Percentiles rank a stretch among this genome's conserved stretches.
These are phyloP conservation scores for Euproctis similis DNA, from an alignment of 2,888 invertebrate species.

Conservation along the genomic window DNA sequence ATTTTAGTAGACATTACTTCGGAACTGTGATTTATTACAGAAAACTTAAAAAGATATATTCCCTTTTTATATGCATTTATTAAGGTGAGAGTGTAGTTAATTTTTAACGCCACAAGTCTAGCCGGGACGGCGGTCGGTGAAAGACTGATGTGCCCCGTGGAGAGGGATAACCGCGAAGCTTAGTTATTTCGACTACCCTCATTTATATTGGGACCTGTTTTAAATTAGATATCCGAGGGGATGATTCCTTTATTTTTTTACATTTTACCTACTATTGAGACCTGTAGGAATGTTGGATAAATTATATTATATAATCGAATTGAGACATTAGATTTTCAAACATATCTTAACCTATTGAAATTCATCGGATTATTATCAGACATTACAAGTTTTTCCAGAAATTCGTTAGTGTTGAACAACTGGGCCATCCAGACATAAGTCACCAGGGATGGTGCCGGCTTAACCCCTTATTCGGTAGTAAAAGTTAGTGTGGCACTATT, in stretches of 20 bases:
- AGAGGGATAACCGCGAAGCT: conserved; percentile 51
- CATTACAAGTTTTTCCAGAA: too few species aligned
- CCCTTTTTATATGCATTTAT: too few species aligned
- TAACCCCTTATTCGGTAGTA: too few species aligned
- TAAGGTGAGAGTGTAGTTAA: conserved; percentile 38
- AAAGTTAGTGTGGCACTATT: too few species aligned
- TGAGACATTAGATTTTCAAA: background rate
- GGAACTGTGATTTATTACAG: too few species aligned
- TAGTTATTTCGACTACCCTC: conserved; percentile 68
- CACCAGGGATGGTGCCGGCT: too few species aligned
- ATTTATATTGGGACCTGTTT: conserved; percentile 59
- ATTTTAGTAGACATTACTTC: too few species aligned
- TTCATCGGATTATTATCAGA: too few species aligned
- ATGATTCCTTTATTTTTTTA: conserved; percentile 32
- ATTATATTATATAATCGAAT: background rate
- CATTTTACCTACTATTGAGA: background rate
- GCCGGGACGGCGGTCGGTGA: conserved; percentile 47
- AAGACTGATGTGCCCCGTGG: conserved; percentile 58
- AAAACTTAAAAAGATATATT: too few species aligned
- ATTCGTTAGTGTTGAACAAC: too few species aligned
- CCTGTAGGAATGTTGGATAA: background rate
- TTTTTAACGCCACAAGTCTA: conserved; percentile 56
- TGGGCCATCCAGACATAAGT: too few species aligned
- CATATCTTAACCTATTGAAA: too few species aligned
- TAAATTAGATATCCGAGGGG: conserved; percentile 51